Percentiles rank a stretch among this genome's conserved stretches.
phyloP scores from a whole-genome alignment of 2,888 invertebrate species.

The Bedellia somnulentella region DNA sequence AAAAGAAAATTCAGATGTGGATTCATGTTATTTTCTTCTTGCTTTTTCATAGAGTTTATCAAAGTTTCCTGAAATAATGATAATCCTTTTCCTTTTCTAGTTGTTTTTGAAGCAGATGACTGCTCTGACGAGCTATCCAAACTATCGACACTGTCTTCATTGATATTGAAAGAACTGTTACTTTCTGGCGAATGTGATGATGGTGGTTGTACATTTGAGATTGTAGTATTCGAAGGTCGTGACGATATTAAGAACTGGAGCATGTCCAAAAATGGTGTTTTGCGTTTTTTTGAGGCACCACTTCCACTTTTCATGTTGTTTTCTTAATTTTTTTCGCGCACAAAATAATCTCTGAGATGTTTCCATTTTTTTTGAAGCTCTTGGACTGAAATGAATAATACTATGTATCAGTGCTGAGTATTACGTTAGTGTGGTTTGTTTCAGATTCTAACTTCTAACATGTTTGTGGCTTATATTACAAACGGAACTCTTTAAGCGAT shows the following conservation, averaged over 20 bases:
- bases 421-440: too few species aligned
- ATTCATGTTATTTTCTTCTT: constrained; percentile 11
- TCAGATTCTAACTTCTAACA: too few species aligned
- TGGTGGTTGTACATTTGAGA: too few species aligned
- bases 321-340: not conserved
- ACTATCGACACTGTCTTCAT: constrained; percentile 8
- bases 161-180: constrained; percentile 6
- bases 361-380: not conserved
- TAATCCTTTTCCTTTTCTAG: constrained; percentile 10
- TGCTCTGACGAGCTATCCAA: constrained; percentile 9
- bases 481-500: too few species aligned
- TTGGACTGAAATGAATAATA: not conserved
- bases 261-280: constrained; percentile 12
- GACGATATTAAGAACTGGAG: constrained; percentile 12
- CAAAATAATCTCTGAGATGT: not conserved
- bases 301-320: constrained; percentile 10
- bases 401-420: too few species aligned
- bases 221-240: constrained; percentile 10
- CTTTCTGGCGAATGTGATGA: too few species aligned
- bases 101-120: constrained; percentile 9
- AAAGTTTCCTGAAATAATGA: constrained; percentile 12
- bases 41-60: constrained; percentile 11
- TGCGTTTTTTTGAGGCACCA: constrained; percentile 11
- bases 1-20: constrained; percentile 12
- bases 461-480: too few species aligned